phyloP scores from a whole-genome alignment of 1,140 invertebrate genomes.

The Sycobia sp. region DNA sequence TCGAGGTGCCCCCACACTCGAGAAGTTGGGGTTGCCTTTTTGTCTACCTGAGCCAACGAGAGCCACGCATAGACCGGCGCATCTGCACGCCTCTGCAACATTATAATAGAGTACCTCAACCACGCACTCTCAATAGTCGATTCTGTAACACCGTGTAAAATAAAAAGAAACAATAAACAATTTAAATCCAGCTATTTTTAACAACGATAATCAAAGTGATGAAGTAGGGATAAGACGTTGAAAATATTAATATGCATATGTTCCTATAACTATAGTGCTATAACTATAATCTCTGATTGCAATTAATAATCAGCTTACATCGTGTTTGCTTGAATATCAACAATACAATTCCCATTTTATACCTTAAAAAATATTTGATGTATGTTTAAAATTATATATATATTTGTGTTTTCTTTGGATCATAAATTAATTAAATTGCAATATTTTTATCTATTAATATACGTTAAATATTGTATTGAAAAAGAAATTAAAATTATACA shows the following conservation, averaged over 20 bases:
- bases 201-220: slow-evolving; percentile 17
- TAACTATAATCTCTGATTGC: too few species aligned
- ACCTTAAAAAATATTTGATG: too few species aligned
- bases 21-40: slow-evolving; percentile 21
- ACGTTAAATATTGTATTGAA: too few species aligned
- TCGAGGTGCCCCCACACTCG: slow-evolving; percentile 20
- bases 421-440: too few species aligned
- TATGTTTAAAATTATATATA: too few species aligned
- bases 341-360: too few species aligned
- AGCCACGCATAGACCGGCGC: slow-evolving; percentile 14
- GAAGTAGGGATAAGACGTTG: slow-evolving; percentile 16
- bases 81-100: slow-evolving; percentile 47
- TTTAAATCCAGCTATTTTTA: slow-evolving; percentile 27
- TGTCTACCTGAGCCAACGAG: slow-evolving; percentile 20
- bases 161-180: slow-evolving; percentile 6
- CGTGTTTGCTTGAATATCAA: too few species aligned
- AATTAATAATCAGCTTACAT: too few species aligned
- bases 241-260: slow-evolving; percentile 18
- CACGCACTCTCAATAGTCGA: slow-evolving; percentile 57
- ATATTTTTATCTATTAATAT: too few species aligned
- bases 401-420: too few species aligned
- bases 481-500: too few species aligned
- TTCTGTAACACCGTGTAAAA: slow-evolving; percentile 41
- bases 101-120: slow-evolving; percentile 54
- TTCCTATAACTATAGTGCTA: slow-evolving; percentile 18